These are phyloP conservation scores for Charadrius vociferus DNA, from an alignment of 2,113 vertebrate species.

Conservation along the genomic window DNA sequence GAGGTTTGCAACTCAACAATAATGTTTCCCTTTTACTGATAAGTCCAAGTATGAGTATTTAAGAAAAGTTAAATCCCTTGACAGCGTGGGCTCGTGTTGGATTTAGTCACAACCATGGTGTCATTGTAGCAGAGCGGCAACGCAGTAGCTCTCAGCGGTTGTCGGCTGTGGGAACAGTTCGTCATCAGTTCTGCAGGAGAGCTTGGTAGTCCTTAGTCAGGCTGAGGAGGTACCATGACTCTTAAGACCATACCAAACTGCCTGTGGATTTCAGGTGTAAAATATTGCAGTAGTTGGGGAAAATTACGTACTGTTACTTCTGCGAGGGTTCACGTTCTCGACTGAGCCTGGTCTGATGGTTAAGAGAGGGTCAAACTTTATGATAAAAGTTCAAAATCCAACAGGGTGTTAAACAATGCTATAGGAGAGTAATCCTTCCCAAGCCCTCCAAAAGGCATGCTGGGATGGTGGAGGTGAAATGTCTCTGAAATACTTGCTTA, in stretches of 20 bases:
- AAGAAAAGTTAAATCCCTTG: too few relatives aligned
- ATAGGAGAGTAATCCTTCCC: accelerated
- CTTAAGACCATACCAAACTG: background rate
- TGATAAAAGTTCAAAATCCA: background rate
- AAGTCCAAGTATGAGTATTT: too few relatives aligned
- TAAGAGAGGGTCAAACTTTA: background rate
- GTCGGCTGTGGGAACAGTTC: background rate
- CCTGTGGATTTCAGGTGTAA: background rate
- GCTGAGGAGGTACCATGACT: accelerated
- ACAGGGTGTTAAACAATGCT: too few relatives aligned
- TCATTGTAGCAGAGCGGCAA: background rate
- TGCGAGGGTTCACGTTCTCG: background rate
- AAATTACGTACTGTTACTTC: background rate
- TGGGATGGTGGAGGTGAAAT: background rate
- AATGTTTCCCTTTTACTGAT: background rate
- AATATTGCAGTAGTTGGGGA: background rate
- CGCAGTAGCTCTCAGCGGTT: background rate
- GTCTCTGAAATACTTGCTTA: background rate
- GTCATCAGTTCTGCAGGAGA: background rate
- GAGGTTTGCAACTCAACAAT: background rate
- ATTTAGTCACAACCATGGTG: background rate
- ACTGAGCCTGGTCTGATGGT: background rate
- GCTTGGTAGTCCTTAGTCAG: background rate
- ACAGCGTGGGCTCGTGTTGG: background rate
- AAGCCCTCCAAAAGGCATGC: background rate